A percentile compares a stretch with the other conserved stretches of the same genome.
These are phyloP conservation scores for Gonatopus flavifemur DNA, from an alignment of 1,140 invertebrate genomes.

Conservation along the genomic window DNA sequence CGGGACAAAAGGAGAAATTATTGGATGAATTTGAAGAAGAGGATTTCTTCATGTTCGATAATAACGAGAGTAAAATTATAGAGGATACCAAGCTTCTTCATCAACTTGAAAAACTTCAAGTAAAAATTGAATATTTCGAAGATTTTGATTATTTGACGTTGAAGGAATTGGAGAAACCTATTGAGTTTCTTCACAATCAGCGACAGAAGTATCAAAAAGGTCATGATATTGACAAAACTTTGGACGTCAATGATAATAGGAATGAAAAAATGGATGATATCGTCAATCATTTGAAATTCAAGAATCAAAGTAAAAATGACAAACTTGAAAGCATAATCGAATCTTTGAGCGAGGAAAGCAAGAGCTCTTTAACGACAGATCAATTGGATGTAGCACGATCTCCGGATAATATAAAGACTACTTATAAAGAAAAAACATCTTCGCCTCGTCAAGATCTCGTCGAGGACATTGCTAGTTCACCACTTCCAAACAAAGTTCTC, in stretches of 20 bases:
- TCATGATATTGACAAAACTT: slow-evolving; percentile 9
- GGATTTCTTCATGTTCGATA: slow-evolving; percentile 18
- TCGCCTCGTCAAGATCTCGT: slow-evolving; percentile 3
- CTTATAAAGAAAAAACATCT: neutral
- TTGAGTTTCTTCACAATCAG: slow-evolving; percentile 18
- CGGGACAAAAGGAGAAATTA: slow-evolving; percentile 13
- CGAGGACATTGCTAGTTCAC: neutral
- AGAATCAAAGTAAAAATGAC: slow-evolving; percentile 15
- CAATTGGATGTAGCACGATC: slow-evolving; percentile 5
- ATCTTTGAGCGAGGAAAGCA: slow-evolving; percentile 7
- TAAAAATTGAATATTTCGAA: slow-evolving; percentile 16
- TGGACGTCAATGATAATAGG: neutral
- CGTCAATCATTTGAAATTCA: slow-evolving; percentile 11
- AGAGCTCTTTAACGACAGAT: neutral
- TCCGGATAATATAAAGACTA: slow-evolving; percentile 5
- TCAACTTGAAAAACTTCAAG: slow-evolving; percentile 14
- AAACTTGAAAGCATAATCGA: slow-evolving; percentile 13
- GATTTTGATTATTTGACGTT: slow-evolving; percentile 35
- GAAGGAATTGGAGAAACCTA: slow-evolving; percentile 30
- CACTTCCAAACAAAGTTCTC: too few species aligned
- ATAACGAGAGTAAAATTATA: slow-evolving; percentile 13
- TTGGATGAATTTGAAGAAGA: slow-evolving; percentile 9
- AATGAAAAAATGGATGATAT: slow-evolving; percentile 11
- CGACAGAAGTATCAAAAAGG: slow-evolving; percentile 18
- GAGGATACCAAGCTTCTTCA: slow-evolving; percentile 5